Percentiles rank a stretch among this genome's conserved stretches.
Evolutionary conservation across 2,113 vertebrate genomes (phyloP).

Genomic region (Gallinago media): DNA sequence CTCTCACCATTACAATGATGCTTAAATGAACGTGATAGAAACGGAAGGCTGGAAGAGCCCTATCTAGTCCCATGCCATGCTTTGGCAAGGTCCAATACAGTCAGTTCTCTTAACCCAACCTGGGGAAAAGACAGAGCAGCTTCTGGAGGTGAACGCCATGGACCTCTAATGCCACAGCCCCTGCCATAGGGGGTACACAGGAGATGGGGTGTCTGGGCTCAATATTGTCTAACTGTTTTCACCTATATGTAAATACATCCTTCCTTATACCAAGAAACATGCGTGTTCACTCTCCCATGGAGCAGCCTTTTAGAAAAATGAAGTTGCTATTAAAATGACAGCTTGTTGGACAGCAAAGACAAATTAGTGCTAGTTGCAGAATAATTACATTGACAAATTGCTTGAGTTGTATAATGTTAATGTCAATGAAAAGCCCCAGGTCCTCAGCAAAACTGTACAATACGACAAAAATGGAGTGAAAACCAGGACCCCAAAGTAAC

Average conservation of each 20-base stretch:
- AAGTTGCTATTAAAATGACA: neutral
- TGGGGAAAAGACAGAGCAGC: neutral
- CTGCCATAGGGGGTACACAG: neutral
- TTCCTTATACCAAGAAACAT: neutral
- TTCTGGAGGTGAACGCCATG: neutral
- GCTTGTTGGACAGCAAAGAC: neutral
- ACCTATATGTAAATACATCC: neutral
- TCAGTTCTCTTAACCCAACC: neutral
- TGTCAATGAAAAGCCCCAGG: neutral
- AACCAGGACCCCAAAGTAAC: neutral
- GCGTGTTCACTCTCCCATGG: neutral
- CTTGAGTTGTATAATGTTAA: neutral
- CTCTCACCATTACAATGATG: accelerated
- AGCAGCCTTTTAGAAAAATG: neutral
- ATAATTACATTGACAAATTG: neutral
- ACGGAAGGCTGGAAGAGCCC: neutral
- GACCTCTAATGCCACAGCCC: neutral
- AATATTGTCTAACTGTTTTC: neutral
- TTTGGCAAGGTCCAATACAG: neutral
- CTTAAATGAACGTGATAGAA: neutral
- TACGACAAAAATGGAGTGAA: neutral
- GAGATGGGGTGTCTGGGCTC: neutral
- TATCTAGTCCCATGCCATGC: neutral
- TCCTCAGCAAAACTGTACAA: neutral
- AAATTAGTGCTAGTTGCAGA: neutral